phyloP scores from a whole-genome alignment of 2,113 vertebrate species.

The Tapirus terrestris region DNA sequence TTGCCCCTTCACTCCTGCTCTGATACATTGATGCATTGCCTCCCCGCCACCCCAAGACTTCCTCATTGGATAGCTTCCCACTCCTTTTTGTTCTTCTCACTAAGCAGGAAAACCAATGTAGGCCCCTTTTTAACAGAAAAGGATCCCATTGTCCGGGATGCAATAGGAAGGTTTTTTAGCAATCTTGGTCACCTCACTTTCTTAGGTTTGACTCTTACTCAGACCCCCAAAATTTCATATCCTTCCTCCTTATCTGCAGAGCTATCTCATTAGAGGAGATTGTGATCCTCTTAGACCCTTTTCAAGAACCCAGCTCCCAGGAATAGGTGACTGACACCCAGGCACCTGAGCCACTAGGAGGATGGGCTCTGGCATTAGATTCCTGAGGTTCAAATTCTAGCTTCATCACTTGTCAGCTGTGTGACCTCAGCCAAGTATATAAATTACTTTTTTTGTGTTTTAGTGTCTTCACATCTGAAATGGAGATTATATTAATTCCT shows the following conservation, averaged over 20 bases:
- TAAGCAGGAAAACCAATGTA: not conserved
- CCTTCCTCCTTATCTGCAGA: not conserved
- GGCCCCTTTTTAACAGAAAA: not conserved
- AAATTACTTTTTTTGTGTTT: not conserved
- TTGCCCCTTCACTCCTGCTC: not conserved
- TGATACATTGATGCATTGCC: not conserved
- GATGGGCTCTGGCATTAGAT: not conserved
- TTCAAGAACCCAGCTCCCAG: not conserved
- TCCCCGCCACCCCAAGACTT: not conserved
- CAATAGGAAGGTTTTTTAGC: not conserved
- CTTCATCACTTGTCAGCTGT: not conserved
- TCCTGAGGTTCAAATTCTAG: not conserved
- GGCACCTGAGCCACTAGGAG: not conserved
- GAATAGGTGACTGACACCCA: not conserved
- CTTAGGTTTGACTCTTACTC: not conserved
- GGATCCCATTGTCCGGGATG: not conserved
- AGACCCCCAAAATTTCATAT: not conserved
- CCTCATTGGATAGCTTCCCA: no score
- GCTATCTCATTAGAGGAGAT: not conserved
- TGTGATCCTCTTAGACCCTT: not conserved
- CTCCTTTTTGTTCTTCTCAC: not conserved
- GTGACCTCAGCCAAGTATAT: not conserved
- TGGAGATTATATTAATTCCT: not conserved
- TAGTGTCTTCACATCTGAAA: not conserved
- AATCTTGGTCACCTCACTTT: not conserved